Percentiles rank a stretch among this genome's conserved stretches.
Evolutionary conservation across 2,113 vertebrate species (phyloP).

Genomic region (Malurus elegans): DNA sequence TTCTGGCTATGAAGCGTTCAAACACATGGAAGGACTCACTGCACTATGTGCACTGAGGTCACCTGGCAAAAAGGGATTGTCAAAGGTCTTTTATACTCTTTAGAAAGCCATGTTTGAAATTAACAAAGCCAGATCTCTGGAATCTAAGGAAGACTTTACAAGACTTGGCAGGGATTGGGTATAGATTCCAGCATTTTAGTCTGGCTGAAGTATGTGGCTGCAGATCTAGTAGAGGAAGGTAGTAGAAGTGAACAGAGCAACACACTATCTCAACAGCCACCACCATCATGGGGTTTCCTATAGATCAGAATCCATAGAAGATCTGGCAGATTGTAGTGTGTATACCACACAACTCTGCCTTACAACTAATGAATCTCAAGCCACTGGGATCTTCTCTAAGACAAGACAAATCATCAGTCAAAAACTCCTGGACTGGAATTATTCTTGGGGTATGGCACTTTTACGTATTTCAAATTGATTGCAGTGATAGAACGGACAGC

Average conservation of each 20-base stretch:
- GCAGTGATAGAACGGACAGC: neutral
- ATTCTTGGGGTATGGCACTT: neutral
- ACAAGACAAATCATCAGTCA: neutral
- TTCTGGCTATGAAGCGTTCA: neutral
- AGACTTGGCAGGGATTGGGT: neutral
- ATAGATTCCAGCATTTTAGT: neutral
- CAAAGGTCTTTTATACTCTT: neutral
- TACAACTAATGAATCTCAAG: neutral
- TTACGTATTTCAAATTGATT: neutral
- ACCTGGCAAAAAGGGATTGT: neutral
- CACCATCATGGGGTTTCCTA: neutral
- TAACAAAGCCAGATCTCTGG: neutral
- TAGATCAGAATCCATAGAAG: neutral
- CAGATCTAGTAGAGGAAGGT: neutral
- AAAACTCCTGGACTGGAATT: neutral
- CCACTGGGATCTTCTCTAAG: constrained; percentile 19
- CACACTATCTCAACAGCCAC: neutral
- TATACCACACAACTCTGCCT: neutral
- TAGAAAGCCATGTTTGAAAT: neutral
- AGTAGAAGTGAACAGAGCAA: neutral
- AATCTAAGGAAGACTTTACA: constrained; percentile 14
- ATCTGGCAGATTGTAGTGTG: neutral
- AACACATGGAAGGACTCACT: neutral
- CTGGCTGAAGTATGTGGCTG: neutral
- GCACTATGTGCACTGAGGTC: neutral